Percentiles rank a stretch among this genome's conserved stretches.
Evolutionary conservation across 2,888 invertebrate species (phyloP).

Genomic region (Dendrolimus pini): DNA sequence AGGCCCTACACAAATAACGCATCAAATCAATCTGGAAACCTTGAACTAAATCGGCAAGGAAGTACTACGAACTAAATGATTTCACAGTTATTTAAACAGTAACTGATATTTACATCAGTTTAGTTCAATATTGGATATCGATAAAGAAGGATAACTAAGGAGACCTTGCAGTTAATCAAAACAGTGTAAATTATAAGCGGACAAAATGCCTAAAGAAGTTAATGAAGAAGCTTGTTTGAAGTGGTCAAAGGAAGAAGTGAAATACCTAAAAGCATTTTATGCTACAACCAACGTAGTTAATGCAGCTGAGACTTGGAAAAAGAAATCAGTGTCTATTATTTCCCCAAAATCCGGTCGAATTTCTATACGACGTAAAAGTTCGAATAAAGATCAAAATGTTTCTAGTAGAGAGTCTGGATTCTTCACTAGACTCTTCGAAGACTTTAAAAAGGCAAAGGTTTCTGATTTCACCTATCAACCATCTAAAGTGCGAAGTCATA

Average conservation of each 20-base stretch:
- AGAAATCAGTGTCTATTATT: constrained; percentile 51
- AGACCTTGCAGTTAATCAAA: constrained; percentile 1
- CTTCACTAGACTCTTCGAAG: constrained; percentile 45
- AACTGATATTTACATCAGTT: background rate
- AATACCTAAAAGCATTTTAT: constrained; percentile 38
- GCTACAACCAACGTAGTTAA: constrained; percentile 24
- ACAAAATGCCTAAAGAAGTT: constrained; percentile 44
- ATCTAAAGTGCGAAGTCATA: constrained; percentile 41
- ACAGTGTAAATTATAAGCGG: constrained; percentile 1
- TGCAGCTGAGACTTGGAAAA: constrained; percentile 42
- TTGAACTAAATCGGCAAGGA: constrained; percentile 1
- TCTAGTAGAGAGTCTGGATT: constrained; percentile 27
- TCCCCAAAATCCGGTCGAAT: constrained; percentile 54
- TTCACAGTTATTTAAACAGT: background rate
- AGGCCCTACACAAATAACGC: background rate
- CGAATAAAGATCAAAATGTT: constrained; percentile 13
- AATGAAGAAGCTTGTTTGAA: constrained; percentile 39
- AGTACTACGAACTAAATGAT: constrained; percentile 1
- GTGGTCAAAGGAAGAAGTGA: constrained; percentile 44
- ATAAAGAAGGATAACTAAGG: background rate
- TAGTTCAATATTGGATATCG: background rate
- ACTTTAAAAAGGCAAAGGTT: constrained; percentile 49
- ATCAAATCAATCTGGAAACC: background rate
- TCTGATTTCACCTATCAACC: constrained; percentile 52
- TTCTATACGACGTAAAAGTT: constrained; percentile 1